A percentile compares a stretch with the other conserved stretches of the same genome.
Conservation (phyloP, 2,888 invertebrate genomes). For the Acanthosepion lycidas region DNA sequence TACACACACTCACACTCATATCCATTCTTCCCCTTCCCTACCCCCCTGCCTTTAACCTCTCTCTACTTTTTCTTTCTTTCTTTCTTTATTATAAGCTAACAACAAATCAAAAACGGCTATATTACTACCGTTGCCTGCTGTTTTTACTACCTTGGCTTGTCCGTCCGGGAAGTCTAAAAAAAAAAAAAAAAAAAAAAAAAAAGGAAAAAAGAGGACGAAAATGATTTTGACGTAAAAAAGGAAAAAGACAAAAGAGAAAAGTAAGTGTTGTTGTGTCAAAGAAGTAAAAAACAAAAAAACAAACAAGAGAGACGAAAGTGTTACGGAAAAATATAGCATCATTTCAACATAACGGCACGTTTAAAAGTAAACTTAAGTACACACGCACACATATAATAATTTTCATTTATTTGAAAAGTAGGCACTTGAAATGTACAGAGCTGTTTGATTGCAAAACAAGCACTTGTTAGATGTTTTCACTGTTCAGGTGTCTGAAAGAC, state of each 20-base stretch:
- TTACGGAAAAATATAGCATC: too few relatives aligned
- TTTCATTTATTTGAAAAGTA: too few relatives aligned
- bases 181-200: too few relatives aligned
- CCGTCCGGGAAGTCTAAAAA: background rate
- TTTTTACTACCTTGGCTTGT: background rate
- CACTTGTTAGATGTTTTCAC: too few relatives aligned
- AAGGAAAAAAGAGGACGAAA: background rate
- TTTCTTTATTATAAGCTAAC: background rate
- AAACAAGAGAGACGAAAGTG: too few relatives aligned
- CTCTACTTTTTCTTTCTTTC: background rate
- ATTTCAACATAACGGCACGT: background rate
- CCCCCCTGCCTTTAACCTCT: constrained; percentile 3
- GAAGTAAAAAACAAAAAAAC: background rate
- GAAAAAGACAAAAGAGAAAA: background rate
- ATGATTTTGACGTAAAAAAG: background rate
- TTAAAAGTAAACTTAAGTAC: background rate
- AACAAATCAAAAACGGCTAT: constrained; percentile 33
- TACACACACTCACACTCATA: background rate
- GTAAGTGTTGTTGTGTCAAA: constrained; percentile 21
- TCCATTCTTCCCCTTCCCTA: background rate
- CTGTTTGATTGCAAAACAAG: too few relatives aligned
- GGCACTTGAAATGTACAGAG: too few relatives aligned
- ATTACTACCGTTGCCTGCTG: constrained; percentile 33
- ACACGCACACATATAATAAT: background rate
- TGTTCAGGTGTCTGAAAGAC: too few relatives aligned